Conservation (phyloP, 2,888 invertebrate genomes). For the Leptarthrus brevirostris region DNA sequence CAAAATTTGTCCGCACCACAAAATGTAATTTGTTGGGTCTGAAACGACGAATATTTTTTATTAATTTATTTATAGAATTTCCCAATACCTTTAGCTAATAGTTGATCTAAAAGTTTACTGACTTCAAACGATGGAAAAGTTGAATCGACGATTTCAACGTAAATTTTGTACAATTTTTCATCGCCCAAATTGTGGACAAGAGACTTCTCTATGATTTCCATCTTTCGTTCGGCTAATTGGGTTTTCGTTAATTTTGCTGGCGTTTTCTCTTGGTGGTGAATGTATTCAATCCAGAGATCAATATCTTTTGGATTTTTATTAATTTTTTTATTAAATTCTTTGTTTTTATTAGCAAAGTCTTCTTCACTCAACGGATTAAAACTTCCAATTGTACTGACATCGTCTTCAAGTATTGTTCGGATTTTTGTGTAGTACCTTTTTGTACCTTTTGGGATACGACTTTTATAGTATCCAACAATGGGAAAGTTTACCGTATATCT, state of each 20-base stretch:
- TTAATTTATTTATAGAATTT: background rate
- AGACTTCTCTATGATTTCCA: slow-evolving; percentile 73
- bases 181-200: slow-evolving; percentile 70
- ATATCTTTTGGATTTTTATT: slow-evolving; percentile 69
- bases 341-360: slow-evolving; percentile 68
- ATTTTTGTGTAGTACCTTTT: slow-evolving; percentile 57
- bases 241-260: slow-evolving; percentile 61
- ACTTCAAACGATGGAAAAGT: slow-evolving; percentile 73
- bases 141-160: slow-evolving; percentile 64
- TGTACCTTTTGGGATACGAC: slow-evolving; percentile 21
- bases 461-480: slow-evolving; percentile 4
- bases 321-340: slow-evolving; percentile 69
- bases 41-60: background rate
- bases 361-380: slow-evolving; percentile 63
- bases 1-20: slow-evolving; percentile 65
- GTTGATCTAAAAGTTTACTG: slow-evolving; percentile 66
- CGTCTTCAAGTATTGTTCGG: slow-evolving; percentile 53
- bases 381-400: slow-evolving; percentile 55
- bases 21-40: slow-evolving; percentile 61
- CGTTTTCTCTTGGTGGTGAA: slow-evolving; percentile 70
- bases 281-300: slow-evolving; percentile 72
- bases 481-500: background rate
- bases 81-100: slow-evolving; percentile 68
- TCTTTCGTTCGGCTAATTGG: slow-evolving; percentile 69
- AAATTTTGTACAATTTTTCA: slow-evolving; percentile 67